Base-by-base conservation (phyloP, 2,113 vertebrate genomes). In the Chunga burmeisteri region DNA sequence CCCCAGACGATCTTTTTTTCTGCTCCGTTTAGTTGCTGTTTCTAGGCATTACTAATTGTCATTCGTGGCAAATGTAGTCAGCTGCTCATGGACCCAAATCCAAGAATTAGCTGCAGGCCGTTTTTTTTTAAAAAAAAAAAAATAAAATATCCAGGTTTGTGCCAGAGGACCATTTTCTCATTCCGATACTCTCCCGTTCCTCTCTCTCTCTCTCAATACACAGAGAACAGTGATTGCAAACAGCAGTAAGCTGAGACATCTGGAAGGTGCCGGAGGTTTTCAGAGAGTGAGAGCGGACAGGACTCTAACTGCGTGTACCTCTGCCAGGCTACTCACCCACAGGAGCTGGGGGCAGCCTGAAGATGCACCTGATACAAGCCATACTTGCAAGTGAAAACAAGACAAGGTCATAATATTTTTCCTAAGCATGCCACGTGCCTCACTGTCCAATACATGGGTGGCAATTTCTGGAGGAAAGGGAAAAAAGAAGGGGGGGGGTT, bases 1-100 rank as follows among this genome's bases (percentile, higher is more conserved):
- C 71, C 84, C 78, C 34, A 91, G 78, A 72, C 1, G 2, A 80
- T 72, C 91, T 56, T 94, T 68, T 68, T 82, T 95, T 97, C 78
- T 96, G 93, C 81, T 97, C 88, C 90, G 91, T 90, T 96, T 96
- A 91, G 67, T 83, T 87, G 63, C 56, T 97, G 46, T 94, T 96
- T 91, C 83, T 94, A 95, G 77, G 86, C 88, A 73, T 86, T 71
- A 81, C 42, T 95, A 83, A 93, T 92, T 89, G 61, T 70, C 72
- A 91, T 88, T 90, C 42, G 46, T 15, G 50, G 68, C 29, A 92
- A 92, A 80, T 2, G 1, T 8, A 81, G 47, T 90, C 95, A 95
- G 79, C 78, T 91, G 85, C 53, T 95, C 61, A 23, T 17, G 5
- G 63, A 95, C 44, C 21, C 49, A 81, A 65, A 59, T 81, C 38